phyloP scores from a whole-genome alignment of 2,888 invertebrate species.

The Byasa hedistus region DNA sequence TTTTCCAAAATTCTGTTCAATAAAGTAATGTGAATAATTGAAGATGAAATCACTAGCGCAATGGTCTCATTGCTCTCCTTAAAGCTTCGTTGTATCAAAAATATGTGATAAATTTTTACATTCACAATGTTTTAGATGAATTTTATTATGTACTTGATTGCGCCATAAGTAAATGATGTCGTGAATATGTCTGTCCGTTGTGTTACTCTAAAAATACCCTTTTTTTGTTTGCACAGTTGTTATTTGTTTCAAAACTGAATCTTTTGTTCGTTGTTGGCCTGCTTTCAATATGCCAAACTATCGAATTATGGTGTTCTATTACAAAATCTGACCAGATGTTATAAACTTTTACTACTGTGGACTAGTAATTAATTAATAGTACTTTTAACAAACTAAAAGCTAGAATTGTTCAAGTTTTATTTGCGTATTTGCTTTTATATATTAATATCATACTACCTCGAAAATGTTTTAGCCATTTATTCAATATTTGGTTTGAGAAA shows the following conservation, averaged over 20 bases:
- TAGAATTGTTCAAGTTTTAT: background rate
- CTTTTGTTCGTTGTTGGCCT: constrained; percentile 54
- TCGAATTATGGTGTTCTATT: constrained; percentile 46
- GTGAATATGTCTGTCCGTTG: too few relatives aligned
- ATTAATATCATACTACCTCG: background rate
- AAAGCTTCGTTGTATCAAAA: too few relatives aligned
- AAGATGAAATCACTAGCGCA: too few relatives aligned
- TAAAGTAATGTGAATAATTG: background rate
- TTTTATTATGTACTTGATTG: background rate
- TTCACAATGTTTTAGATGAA: too few relatives aligned
- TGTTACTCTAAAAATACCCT: background rate
- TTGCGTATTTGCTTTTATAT: background rate
- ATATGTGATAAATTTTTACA: too few relatives aligned
- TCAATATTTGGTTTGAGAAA: constrained; percentile 23
- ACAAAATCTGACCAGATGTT: constrained; percentile 49
- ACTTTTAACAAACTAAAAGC: background rate
- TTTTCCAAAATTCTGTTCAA: background rate
- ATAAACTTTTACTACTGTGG: constrained; percentile 40
- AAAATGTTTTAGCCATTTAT: background rate
- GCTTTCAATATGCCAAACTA: constrained; percentile 44
- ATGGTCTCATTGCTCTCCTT: too few relatives aligned
- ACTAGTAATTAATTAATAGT: constrained; percentile 28
- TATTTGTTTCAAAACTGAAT: constrained; percentile 43
- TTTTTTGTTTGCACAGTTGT: constrained; percentile 17
- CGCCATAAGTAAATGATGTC: background rate